Evolutionary conservation across 1,140 invertebrate genomes (phyloP).

Genomic region (Branchinecta lindahli): DNA sequence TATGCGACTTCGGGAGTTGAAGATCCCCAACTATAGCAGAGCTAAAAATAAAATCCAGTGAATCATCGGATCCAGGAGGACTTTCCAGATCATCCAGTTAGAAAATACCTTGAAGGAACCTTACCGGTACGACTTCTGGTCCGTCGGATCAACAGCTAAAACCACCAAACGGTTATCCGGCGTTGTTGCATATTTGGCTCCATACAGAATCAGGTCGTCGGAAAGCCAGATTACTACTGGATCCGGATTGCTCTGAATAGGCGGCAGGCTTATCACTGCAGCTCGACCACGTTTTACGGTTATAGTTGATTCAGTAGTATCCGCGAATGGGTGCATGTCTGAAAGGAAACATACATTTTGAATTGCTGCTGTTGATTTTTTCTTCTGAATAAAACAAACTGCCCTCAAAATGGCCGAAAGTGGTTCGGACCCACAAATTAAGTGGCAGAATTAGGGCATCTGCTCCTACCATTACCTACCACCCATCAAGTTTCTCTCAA

Average conservation of each 20-base stretch:
- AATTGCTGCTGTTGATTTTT: not conserved
- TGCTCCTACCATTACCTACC: too few relatives aligned
- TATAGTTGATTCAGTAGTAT: constrained; percentile 46
- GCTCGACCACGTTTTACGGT: constrained; percentile 57
- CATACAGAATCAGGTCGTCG: constrained; percentile 51
- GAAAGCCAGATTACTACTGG: constrained; percentile 71
- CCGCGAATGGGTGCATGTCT: constrained; percentile 72
- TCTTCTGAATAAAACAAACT: too few relatives aligned
- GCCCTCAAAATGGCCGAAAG: too few relatives aligned
- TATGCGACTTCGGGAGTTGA: too few relatives aligned
- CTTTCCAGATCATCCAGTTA: too few relatives aligned
- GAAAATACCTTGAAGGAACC: too few relatives aligned
- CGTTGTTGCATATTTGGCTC: constrained; percentile 60
- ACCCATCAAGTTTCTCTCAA: too few relatives aligned
- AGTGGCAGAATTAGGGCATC: too few relatives aligned
- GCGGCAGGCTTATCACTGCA: constrained; percentile 59
- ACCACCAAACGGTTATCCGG: constrained; percentile 61
- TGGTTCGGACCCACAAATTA: too few relatives aligned
- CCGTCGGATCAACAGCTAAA: constrained; percentile 49
- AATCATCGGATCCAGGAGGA: too few relatives aligned
- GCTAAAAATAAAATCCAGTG: too few relatives aligned
- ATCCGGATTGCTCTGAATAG: constrained; percentile 60
- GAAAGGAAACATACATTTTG: constrained; percentile 23
- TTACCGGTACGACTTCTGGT: constrained; percentile 56
- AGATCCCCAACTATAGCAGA: too few relatives aligned